Evolutionary conservation across 2,113 vertebrate genomes (phyloP).

Genomic region (Mobula birostris): DNA sequence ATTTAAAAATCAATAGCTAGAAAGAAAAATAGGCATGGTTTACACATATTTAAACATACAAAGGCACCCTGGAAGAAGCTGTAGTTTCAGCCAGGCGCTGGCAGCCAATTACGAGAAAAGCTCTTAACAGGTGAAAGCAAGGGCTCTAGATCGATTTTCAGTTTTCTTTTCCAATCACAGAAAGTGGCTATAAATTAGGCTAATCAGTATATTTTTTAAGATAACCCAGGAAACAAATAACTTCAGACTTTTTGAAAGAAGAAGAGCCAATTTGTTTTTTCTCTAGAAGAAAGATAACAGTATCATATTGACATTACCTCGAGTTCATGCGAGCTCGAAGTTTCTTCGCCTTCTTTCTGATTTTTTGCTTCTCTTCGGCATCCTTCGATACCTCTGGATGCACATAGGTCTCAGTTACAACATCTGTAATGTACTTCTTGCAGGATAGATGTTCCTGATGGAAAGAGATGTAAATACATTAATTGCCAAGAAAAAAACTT

Average conservation of each 20-base stretch:
- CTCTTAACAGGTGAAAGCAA: slow-evolving; percentile 90
- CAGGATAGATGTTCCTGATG: slow-evolving; percentile 89
- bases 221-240: slow-evolving; percentile 71
- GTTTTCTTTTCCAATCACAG: slow-evolving; percentile 90
- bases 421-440: slow-evolving; percentile 93
- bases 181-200: slow-evolving; percentile 97
- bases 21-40: slow-evolving; percentile 86
- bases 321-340: slow-evolving; percentile 90
- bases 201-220: slow-evolving; percentile 80
- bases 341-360: slow-evolving; percentile 89
- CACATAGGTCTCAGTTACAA: slow-evolving; percentile 74
- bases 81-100: slow-evolving; percentile 71
- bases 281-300: not conserved
- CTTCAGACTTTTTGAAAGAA: slow-evolving; percentile 50
- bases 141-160: slow-evolving; percentile 75
- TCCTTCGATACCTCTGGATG: slow-evolving; percentile 72
- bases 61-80: slow-evolving; percentile 64
- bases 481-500: not conserved
- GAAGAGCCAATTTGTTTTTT: slow-evolving; percentile 44
- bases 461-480: not conserved
- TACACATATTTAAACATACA: slow-evolving; percentile 85
- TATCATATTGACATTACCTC: slow-evolving; percentile 62
- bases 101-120: slow-evolving; percentile 93
- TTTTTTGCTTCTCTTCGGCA: slow-evolving; percentile 84
- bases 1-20: slow-evolving; percentile 97